These are phyloP conservation scores for Phycodurus eques DNA, from an alignment of 2,113 vertebrate species.

Conservation along the genomic window DNA sequence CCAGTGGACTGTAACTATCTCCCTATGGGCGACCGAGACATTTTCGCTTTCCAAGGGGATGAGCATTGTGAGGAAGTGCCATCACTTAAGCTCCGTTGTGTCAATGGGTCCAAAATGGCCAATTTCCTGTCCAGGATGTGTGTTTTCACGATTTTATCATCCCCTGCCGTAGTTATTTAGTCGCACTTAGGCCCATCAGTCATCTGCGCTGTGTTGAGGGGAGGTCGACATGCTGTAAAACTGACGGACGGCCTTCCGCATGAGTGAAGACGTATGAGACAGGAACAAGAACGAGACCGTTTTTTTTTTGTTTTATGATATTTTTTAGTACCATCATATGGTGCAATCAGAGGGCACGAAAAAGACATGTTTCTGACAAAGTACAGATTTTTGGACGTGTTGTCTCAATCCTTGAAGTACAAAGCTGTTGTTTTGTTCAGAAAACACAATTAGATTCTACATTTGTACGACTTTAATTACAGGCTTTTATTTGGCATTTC, in stretches of 20 bases:
- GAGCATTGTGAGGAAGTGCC: slow-evolving; percentile 49
- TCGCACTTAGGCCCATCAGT: slow-evolving; percentile 66
- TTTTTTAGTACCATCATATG: slow-evolving; percentile 42
- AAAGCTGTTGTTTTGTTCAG: neutral
- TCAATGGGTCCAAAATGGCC: slow-evolving; percentile 71
- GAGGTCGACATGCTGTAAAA: slow-evolving; percentile 73
- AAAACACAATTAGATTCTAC: neutral
- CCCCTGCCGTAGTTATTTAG: slow-evolving; percentile 61
- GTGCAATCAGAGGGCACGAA: slow-evolving; percentile 36
- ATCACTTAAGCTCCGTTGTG: slow-evolving; percentile 50
- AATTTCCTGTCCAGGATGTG: slow-evolving; percentile 67
- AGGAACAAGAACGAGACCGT: slow-evolving; percentile 16
- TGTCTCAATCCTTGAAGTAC: neutral
- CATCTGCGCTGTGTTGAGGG: slow-evolving; percentile 56
- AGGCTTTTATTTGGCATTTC: neutral
- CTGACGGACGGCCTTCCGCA: slow-evolving; percentile 70
- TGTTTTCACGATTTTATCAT: slow-evolving; percentile 73
- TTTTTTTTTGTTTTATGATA: slow-evolving; percentile 41
- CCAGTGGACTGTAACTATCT: slow-evolving; percentile 47
- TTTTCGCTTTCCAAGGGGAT: slow-evolving; percentile 32
- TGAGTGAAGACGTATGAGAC: slow-evolving; percentile 69
- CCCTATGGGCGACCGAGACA: slow-evolving; percentile 30
- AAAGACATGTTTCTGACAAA: slow-evolving; percentile 22
- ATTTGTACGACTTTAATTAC: neutral
- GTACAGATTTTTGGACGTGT: slow-evolving; percentile 14